Base-by-base conservation (phyloP, 1,140 invertebrate species). In the Bursaphelenchus mucronatus region DNA sequence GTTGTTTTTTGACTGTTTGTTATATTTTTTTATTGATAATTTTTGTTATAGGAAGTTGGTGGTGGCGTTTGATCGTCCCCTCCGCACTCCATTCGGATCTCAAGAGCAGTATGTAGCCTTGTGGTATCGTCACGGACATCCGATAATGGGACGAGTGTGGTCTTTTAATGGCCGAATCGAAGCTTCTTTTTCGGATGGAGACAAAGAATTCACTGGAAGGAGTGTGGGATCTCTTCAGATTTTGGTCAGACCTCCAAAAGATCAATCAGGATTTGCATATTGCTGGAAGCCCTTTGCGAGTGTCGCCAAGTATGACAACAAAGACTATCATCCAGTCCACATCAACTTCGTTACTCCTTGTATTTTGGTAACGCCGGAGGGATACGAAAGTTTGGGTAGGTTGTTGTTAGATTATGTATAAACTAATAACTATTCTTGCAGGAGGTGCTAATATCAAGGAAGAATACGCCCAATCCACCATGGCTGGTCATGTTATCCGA, bases 301-400 rank as follows among this genome's bases (percentile, higher is more conserved):
- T n/a, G 41, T 55, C 4, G 19, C 54, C 13, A 55, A 55, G 54
- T n/a, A 15, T 39, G 54, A 39, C 13, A 55, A 55, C 54, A 55
- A 55, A 44, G 54, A 55, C 4, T 55, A 39, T n/a, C 54, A 55
- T 55, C 54, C 54, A 5, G 54, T 55, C 41, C 54, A 55, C 39
- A 21, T 55, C 30, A 15, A n/a, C n/a, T 55, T 44, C 6, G 54
- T 55, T n/a, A 39, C 54, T 39, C 54, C 54, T n/a, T 55, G 54
- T 39, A 39, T 55, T n/a, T 6, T 55, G 54, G n/a, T 55, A 4
- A n/a, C 39, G n/a, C n/a, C 13, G n/a, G 19, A 55, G 13, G 30
- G 30, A 30, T 21, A 21, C 30, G 54, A 55, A 39, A 39, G n/a
- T 55, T 44, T 55, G 19, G 54, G 54, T 44, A 30, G 30, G 30